Evolutionary conservation across 2,113 vertebrate species (phyloP).

Genomic region (Zootoca vivipara): DNA sequence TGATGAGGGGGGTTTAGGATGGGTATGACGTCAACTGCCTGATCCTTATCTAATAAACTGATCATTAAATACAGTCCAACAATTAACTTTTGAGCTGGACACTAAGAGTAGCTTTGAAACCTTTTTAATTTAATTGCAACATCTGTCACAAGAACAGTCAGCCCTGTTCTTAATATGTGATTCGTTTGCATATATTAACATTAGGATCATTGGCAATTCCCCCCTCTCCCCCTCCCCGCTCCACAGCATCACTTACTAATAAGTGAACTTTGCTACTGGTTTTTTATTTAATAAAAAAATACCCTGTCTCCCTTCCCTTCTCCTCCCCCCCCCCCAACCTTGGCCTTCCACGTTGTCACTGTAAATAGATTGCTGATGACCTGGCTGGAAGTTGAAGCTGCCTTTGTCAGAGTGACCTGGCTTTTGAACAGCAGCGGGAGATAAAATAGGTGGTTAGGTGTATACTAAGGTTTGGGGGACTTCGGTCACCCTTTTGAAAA

Average conservation of each 20-base stretch:
- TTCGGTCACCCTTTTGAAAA: not conserved
- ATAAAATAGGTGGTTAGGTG: not conserved
- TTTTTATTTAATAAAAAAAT: not conserved
- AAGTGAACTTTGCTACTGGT: not conserved
- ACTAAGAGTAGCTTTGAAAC: constrained; percentile 49
- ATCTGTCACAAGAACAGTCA: constrained; percentile 34
- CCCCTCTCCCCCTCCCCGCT: too few relatives aligned
- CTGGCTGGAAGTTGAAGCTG: not conserved
- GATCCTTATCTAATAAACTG: constrained; percentile 61
- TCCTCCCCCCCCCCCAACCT: too few relatives aligned
- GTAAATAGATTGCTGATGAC: not conserved
- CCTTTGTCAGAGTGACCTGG: not conserved
- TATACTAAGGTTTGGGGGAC: not conserved
- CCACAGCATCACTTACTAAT: not conserved
- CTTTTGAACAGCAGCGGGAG: not conserved
- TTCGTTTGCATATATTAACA: not conserved
- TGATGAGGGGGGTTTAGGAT: constrained; percentile 45
- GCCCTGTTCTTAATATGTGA: constrained; percentile 14
- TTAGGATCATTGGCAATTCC: not conserved
- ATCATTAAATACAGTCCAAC: constrained; percentile 61
- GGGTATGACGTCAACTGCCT: constrained; percentile 55
- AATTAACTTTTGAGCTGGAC: constrained; percentile 53
- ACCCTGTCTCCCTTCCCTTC: not conserved
- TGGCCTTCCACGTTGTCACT: not conserved
- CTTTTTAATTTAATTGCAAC: constrained; percentile 52